A percentile compares a stretch with the other conserved stretches of the same genome.
Conservation (phyloP, 2,888 invertebrate genomes). For the Plemyria rubiginata region DNA sequence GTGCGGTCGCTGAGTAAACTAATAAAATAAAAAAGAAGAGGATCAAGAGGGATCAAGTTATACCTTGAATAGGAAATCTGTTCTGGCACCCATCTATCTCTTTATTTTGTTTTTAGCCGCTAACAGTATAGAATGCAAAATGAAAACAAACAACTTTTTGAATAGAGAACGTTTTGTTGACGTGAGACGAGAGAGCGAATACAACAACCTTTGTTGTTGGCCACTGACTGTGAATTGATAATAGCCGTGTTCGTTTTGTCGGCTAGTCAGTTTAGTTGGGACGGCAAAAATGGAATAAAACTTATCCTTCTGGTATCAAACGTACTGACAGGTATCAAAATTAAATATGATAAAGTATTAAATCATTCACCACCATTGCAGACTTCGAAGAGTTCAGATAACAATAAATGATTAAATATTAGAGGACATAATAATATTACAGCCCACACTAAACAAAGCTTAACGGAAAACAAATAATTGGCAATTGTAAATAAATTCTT, state of each 20-base stretch:
- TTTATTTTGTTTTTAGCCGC: constrained; percentile 20
- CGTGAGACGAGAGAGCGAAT: constrained; percentile 58
- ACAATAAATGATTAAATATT: no score
- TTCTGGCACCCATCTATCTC: not conserved
- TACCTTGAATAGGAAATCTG: not conserved
- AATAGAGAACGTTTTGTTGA: constrained; percentile 63
- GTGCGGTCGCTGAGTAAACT: no score
- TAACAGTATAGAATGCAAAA: constrained; percentile 28
- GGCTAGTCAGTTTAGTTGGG: constrained; percentile 46
- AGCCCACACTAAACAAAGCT: no score
- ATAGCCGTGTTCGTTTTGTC: constrained; percentile 61
- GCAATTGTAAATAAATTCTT: no score
- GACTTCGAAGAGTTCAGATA: no score
- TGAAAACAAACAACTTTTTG: constrained; percentile 50
- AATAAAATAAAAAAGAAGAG: not conserved
- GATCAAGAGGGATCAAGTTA: not conserved
- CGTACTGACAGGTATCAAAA: not conserved
- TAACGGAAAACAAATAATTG: no score
- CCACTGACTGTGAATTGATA: constrained; percentile 76
- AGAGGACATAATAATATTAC: no score
- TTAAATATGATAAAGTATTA: not conserved
- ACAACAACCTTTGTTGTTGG: constrained; percentile 71
- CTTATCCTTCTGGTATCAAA: constrained; percentile 13
- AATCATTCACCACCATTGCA: no score
- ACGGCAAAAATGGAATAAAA: constrained; percentile 28